A percentile compares a stretch with the other conserved stretches of the same genome.
phyloP scores from a whole-genome alignment of 2,888 invertebrate species.

The Norana najaformis region DNA sequence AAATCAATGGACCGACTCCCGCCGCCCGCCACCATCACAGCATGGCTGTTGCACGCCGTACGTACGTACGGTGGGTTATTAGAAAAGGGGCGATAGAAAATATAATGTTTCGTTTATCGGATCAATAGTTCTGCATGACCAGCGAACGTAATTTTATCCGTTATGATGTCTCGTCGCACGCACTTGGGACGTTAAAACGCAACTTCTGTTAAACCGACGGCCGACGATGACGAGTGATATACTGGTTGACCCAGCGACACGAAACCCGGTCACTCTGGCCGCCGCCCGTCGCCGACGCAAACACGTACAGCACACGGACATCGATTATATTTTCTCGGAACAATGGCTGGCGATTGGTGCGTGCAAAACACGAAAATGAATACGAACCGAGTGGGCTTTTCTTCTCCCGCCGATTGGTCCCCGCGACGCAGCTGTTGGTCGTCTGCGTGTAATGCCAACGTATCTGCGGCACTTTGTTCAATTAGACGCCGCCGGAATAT shows the following conservation, averaged over 20 bases:
- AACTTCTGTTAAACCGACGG: background rate
- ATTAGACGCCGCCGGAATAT: background rate
- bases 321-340: background rate
- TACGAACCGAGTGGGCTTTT: background rate
- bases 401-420: background rate
- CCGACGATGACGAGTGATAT: background rate
- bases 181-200: background rate
- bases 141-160: background rate
- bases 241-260: background rate
- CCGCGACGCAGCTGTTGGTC: background rate
- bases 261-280: background rate
- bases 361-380: slow-evolving; percentile 13
- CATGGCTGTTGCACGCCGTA: background rate
- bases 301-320: background rate
- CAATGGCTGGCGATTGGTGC: background rate
- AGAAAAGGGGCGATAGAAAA: background rate
- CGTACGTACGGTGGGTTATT: background rate
- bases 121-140: slow-evolving; percentile 13
- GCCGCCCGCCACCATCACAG: too few species aligned
- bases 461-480: background rate
- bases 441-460: background rate
- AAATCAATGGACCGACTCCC: background rate
- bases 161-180: background rate
- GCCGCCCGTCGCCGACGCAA: background rate
- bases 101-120: slow-evolving; percentile 13